Evolutionary conservation across 2,797 vertebrate species (phyloP).

Genomic region (Eupleurogrammus muticus): DNA sequence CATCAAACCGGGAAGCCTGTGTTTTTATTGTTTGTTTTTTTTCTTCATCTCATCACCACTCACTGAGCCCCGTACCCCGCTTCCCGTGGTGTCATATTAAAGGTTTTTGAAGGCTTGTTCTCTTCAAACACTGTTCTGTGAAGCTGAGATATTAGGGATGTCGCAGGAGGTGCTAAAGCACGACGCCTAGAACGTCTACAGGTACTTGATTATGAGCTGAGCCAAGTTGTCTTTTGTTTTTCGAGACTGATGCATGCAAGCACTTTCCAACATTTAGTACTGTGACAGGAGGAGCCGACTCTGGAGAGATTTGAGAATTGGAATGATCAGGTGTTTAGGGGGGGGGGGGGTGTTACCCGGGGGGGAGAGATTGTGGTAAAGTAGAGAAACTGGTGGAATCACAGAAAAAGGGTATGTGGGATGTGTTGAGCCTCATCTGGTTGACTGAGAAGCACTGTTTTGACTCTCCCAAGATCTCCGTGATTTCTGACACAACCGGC

Average conservation of each 20-base stretch:
- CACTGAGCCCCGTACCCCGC: constrained; percentile 19
- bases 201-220: constrained; percentile 56
- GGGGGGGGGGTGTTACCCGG: constrained; percentile 46
- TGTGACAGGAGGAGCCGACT: constrained; percentile 45
- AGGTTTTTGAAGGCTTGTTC: constrained; percentile 24
- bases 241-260: constrained; percentile 55
- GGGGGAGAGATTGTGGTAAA: constrained; percentile 57
- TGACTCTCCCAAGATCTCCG: constrained; percentile 21
- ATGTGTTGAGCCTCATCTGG: constrained; percentile 52
- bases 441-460: constrained; percentile 36
- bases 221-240: constrained; percentile 54
- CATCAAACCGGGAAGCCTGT: constrained; percentile 72
- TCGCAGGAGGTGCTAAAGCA: constrained; percentile 29
- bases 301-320: constrained; percentile 42
- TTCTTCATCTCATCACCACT: constrained; percentile 49
- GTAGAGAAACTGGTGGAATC: constrained; percentile 35
- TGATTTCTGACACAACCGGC: constrained; percentile 53
- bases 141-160: constrained; percentile 43
- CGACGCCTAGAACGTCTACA: constrained; percentile 33
- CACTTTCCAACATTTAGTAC: constrained; percentile 53
- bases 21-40: constrained; percentile 58
- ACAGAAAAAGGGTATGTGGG: constrained; percentile 52
- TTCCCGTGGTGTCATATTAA: constrained; percentile 24
- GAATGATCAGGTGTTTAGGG: constrained; percentile 44
- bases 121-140: constrained; percentile 40